Conservation (phyloP, 1,140 invertebrate species). For the Notospermus geniculatus region DNA sequence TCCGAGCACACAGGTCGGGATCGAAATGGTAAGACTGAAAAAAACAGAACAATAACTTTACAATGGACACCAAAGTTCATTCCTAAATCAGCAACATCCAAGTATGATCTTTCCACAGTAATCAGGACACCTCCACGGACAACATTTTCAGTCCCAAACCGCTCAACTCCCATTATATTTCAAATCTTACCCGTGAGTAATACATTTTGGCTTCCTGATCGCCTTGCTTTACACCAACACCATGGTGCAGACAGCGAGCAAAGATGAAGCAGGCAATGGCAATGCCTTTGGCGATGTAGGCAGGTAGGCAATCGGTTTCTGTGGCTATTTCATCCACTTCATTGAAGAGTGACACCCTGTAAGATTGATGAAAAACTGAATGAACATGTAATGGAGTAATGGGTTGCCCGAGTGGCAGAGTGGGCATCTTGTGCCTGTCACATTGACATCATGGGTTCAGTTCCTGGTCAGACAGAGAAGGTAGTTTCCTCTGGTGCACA, state of each 20-base stretch:
- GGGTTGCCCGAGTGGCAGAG: too few species aligned
- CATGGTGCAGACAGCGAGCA: slow-evolving; percentile 47
- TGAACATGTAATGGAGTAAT: too few species aligned
- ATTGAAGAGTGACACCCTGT: slow-evolving; percentile 43
- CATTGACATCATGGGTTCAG: too few species aligned
- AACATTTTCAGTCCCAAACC: background rate
- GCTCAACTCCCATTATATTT: too few species aligned
- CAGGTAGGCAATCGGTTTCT: slow-evolving; percentile 49
- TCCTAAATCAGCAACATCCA: too few species aligned
- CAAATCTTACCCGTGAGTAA: slow-evolving; percentile 50
- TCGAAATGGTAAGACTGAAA: slow-evolving; percentile 49
- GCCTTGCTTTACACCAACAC: slow-evolving; percentile 42
- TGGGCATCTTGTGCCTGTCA: too few species aligned
- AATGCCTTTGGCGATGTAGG: slow-evolving; percentile 51
- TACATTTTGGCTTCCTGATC: slow-evolving; percentile 37
- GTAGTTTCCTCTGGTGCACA: too few species aligned
- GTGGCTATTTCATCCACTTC: slow-evolving; percentile 40
- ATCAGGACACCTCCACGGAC: background rate
- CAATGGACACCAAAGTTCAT: background rate
- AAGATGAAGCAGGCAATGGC: slow-evolving; percentile 52
- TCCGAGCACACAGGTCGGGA: slow-evolving; percentile 43
- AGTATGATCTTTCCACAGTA: background rate
- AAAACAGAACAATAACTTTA: slow-evolving; percentile 14
- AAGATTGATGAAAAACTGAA: slow-evolving; percentile 9
- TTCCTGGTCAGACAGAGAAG: too few species aligned